A percentile compares a stretch with the other conserved stretches of the same genome.
These are phyloP conservation scores for Pachyramphus minor DNA, from an alignment of 2,113 vertebrate species.

Conservation along the genomic window DNA sequence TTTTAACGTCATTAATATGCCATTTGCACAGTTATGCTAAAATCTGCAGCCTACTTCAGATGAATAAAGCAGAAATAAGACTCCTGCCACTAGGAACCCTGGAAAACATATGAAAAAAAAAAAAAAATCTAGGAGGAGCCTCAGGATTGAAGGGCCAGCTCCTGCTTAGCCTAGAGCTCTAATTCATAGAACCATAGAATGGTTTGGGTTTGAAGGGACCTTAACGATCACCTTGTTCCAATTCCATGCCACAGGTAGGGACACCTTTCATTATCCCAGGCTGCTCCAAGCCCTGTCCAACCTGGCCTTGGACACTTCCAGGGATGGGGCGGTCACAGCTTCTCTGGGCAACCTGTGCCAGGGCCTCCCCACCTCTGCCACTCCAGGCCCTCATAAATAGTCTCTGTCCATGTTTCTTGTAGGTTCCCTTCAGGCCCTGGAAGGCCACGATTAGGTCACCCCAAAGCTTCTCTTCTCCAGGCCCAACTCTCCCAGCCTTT, in stretches of 20 bases:
- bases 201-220: not conserved
- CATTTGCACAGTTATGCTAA: not conserved
- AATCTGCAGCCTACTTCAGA: not conserved
- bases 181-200: not conserved
- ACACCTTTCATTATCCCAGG: not conserved
- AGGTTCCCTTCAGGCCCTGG: not conserved
- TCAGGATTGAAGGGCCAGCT: not conserved
- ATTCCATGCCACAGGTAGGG: not conserved
- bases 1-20: not conserved
- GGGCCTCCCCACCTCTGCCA: not conserved
- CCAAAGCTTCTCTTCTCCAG: not conserved
- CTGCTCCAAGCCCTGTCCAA: rapidly evolving
- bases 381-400: not conserved
- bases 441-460: not conserved
- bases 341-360: not conserved
- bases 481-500: not conserved
- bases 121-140: not conserved
- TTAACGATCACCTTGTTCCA: not conserved
- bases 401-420: not conserved
- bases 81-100: not conserved
- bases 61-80: not conserved
- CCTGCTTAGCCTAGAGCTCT: not conserved
- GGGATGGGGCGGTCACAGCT: not conserved
- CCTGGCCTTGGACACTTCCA: not conserved
- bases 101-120: not conserved